phyloP scores from a whole-genome alignment of 2,888 invertebrate species.

The Barypeithes pellucidus region DNA sequence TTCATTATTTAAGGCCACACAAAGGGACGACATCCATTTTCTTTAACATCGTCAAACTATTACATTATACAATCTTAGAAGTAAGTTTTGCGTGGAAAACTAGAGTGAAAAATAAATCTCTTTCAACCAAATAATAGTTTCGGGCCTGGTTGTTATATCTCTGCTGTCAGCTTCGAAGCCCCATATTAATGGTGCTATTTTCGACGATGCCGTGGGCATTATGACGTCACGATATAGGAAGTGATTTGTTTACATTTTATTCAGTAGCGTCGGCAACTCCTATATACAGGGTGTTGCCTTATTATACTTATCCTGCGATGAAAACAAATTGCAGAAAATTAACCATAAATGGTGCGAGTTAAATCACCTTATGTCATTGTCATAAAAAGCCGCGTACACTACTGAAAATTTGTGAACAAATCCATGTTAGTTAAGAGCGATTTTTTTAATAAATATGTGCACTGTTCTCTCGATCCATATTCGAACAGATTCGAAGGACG shows the following conservation, averaged over 20 bases:
- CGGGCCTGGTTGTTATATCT: slow-evolving; percentile 27
- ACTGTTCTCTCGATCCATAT: too few species aligned
- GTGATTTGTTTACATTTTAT: slow-evolving; percentile 15
- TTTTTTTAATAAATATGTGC: too few species aligned
- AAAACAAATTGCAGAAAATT: too few species aligned
- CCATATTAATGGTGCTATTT: slow-evolving; percentile 35
- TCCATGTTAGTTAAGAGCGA: too few species aligned
- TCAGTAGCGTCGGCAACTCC: too few species aligned
- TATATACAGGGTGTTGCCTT: too few species aligned
- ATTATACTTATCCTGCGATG: too few species aligned
- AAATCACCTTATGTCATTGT: too few species aligned
- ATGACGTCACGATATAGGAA: slow-evolving; percentile 13
- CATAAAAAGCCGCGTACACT: too few species aligned
- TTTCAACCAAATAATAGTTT: slow-evolving; percentile 28
- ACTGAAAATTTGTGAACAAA: too few species aligned
- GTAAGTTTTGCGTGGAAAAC: slow-evolving; percentile 24
- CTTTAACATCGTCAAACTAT: slow-evolving; percentile 1
- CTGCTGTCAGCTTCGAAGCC: slow-evolving; percentile 31
- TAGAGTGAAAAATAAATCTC: slow-evolving; percentile 30
- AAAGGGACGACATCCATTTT: background rate
- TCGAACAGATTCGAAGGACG: too few species aligned
- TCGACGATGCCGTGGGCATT: slow-evolving; percentile 14
- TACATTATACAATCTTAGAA: background rate
- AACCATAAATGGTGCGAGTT: too few species aligned
- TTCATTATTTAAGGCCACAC: background rate